A percentile compares a stretch with the other conserved stretches of the same genome.
Evolutionary conservation across 2,888 invertebrate species (phyloP).

Genomic region (Pandemis corylana): DNA sequence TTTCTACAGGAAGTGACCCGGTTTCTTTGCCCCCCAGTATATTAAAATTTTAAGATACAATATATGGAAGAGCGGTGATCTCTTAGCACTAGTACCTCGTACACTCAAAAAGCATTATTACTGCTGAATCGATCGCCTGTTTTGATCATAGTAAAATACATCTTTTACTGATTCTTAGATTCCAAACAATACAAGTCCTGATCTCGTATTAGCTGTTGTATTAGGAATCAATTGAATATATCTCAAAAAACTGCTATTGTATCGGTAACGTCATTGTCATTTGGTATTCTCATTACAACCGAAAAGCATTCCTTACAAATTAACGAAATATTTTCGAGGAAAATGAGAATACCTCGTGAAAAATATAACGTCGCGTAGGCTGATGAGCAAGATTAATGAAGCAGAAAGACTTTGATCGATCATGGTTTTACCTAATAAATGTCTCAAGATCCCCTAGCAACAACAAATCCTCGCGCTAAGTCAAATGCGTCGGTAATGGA

Average conservation of each 20-base stretch:
- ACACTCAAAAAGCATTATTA: no score
- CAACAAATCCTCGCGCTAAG: slow-evolving; percentile 60
- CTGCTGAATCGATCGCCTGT: not conserved
- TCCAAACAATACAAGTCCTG: not conserved
- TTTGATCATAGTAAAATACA: not conserved
- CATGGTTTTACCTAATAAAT: slow-evolving; percentile 79
- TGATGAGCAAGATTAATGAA: slow-evolving; percentile 83
- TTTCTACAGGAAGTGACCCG: no score
- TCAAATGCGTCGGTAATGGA: slow-evolving; percentile 63
- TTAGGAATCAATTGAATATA: not conserved
- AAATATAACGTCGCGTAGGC: slow-evolving; percentile 64
- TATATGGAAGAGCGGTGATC: no score
- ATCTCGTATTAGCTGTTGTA: not conserved
- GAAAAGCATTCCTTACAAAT: slow-evolving; percentile 54
- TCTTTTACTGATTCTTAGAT: not conserved
- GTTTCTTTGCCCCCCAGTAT: no score
- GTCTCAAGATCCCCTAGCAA: slow-evolving; percentile 62
- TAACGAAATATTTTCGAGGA: slow-evolving; percentile 62
- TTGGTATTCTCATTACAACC: slow-evolving; percentile 41
- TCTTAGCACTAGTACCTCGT: no score
- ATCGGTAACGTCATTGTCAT: slow-evolving; percentile 1
- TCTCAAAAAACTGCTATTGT: not conserved
- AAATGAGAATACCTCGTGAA: slow-evolving; percentile 69
- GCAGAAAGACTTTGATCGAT: slow-evolving; percentile 81
- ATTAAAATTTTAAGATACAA: no score